Base-by-base conservation (phyloP, 2,113 vertebrate genomes). In the Dryoscopus gambensis region DNA sequence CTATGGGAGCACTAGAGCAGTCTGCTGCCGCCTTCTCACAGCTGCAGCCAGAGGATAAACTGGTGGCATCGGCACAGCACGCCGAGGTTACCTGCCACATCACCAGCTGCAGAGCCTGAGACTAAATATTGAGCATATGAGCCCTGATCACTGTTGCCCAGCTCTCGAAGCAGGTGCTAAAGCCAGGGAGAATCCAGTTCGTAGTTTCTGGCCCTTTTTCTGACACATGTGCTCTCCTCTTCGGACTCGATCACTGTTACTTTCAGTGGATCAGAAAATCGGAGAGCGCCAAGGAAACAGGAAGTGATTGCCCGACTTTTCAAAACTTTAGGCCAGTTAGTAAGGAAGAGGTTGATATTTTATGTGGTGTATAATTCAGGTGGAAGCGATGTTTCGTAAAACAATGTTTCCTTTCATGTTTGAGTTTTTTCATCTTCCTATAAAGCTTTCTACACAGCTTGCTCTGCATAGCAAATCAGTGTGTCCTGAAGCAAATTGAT, bases 51-150 rank as follows among this genome's bases (percentile, higher is more conserved):
- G 25, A 56, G 55, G 16, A 40, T n/a, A 1, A 30, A 21, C 67
- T 39, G 6, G 21, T 19, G 24, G 25, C 15, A 1, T 2, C 4
- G 49, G n/a, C 70, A 6, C 53, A 31, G 16, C 28, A 5, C 53
- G 2, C 5, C 1, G 19, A 23, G n/a, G 28, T 31, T 31, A 7
- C 27, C 30, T 18, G 79, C 69, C 47, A 74, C 47, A 28, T 49
- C 30, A 15, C 14, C 39, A 18, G 30, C 4, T 27, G 50, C 14
- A 20, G 30, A 35, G 40, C 5, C 39, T 4, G 28, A 37, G 50
- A 11, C 27, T 28, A 7, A 44, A 14, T 13, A 2, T 1, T n/a
- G 65, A 25, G 16, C 16, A 2, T 10, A 1, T 24, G 23, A 7
- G 28, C 21, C 10, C 33, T 15, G 20, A 6, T 65, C 24, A 5